Percentiles rank a stretch among this genome's conserved stretches.
Conservation (phyloP, 92 coral and sea anemone species). For the Actinostola sp. region DNA sequence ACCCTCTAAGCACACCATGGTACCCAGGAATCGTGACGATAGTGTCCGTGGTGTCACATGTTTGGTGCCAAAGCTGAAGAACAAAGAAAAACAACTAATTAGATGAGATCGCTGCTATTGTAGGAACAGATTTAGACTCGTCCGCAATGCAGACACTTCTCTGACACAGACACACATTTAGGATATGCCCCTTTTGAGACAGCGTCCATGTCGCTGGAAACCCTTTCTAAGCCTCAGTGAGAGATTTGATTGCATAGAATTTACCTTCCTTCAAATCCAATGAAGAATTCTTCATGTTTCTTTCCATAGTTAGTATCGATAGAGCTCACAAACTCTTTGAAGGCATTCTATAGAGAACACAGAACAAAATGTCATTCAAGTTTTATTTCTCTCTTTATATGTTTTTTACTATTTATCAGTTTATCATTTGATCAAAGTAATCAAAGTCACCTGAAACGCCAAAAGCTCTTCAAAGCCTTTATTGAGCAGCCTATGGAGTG, state of each 20-base stretch:
- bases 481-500: conserved; percentile 59
- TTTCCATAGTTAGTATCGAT: conserved; percentile 86
- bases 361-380: too few relatives aligned
- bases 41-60: conserved; percentile 98
- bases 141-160: too few relatives aligned
- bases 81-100: conserved; percentile 10
- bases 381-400: too few relatives aligned
- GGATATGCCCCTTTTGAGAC: too few relatives aligned
- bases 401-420: too few relatives aligned
- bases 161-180: too few relatives aligned
- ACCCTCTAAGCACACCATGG: conserved; percentile 97
- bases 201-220: too few relatives aligned
- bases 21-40: conserved; percentile 87
- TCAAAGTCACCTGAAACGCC: conserved; percentile 87
- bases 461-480: conserved; percentile 92
- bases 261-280: conserved; percentile 99
- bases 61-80: conserved; percentile 88
- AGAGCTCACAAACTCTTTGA: conserved; percentile 91
- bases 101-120: too few relatives aligned
- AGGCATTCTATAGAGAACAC: too few relatives aligned
- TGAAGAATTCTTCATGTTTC: conserved; percentile 90
- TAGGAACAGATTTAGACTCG: too few relatives aligned
- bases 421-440: neutral
- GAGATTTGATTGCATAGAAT: too few relatives aligned
- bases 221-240: too few relatives aligned